Conservation (phyloP, 2,888 invertebrate genomes). For the Pterobdella sp. region DNA sequence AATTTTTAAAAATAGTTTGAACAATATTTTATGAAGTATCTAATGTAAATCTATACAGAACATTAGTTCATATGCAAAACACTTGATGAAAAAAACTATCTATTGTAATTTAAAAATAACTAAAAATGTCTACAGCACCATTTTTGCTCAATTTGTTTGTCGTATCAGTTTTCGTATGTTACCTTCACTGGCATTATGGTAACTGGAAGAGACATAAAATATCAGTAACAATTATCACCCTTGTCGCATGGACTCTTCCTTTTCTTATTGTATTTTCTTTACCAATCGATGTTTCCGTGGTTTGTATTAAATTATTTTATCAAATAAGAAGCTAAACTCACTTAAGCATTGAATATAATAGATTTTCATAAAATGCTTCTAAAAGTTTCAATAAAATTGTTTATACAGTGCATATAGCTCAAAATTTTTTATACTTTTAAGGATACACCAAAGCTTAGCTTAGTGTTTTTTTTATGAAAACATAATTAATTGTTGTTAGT, state of each 20-base stretch:
- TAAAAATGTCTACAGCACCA: slow-evolving; percentile 48
- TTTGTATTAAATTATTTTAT: slow-evolving; percentile 56
- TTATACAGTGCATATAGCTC: not conserved
- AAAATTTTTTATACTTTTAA: not conserved
- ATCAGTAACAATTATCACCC: slow-evolving; percentile 81
- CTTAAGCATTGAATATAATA: no score
- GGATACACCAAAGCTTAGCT: no score
- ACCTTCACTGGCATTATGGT: slow-evolving; percentile 82
- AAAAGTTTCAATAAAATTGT: not conserved
- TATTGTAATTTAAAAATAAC: no score
- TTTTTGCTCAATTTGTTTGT: slow-evolving; percentile 73
- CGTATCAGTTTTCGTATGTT: slow-evolving; percentile 67
- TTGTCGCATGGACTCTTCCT: slow-evolving; percentile 97
- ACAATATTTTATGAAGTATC: no score
- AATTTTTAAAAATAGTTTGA: no score
- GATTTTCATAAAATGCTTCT: not conserved
- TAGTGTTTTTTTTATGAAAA: no score
- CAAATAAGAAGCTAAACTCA: not conserved
- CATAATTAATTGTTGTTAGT: no score
- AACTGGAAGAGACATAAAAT: slow-evolving; percentile 89
- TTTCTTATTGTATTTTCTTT: slow-evolving; percentile 93
- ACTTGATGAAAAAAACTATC: no score
- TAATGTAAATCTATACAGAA: no score
- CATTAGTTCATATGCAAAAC: no score
- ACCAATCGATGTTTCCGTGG: slow-evolving; percentile 91